Evolutionary conservation across 2,888 invertebrate species (phyloP), one percentile per base, ranked within the genome.

Genomic region (Aplocera efformata): DNA sequence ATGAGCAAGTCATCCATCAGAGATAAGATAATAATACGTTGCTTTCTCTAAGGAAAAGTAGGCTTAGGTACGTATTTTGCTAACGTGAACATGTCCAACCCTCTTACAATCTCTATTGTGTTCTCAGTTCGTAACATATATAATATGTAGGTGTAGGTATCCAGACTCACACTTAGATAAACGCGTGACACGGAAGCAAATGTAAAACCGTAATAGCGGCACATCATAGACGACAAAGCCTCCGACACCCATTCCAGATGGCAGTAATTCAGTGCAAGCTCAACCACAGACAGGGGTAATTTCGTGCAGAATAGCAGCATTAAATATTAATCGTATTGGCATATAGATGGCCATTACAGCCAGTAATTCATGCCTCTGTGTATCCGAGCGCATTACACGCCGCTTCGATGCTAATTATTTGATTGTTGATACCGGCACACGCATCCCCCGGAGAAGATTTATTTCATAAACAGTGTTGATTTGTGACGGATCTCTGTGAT

Each of bases 291-390:
- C 77, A 69, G 70, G 63, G 72, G 79, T 80, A 79, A 83, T 85
- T 80, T 65, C 63, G 68, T 55, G 59, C 78, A 73, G 78, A 78
- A 80, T 77, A 75, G 77, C 69, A 67, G 74, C 77, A 77, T 83
- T 83, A 80, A 84, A 82, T 84, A 83, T 79, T 80, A 82, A 85
- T 79, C 69, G 78, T 74, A 82, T 81, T 79, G 79, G 76, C 78
- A 76, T 78, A 79, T 78, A 80, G 72, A 79, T 75, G 70, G 75
- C 67, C 73, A 74, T 78, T 79, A 78, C 65, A 63, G 64, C 50
- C 56, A 67, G 74, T 76, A 77, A 80, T 79, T 79, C 73, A 79
- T 70, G 70, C 56, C 57, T 53, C 52, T 51, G 58, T 60, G 64
- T 64, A 53, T 57, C 53, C 55, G 56, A 60, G 53, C 60, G 60